phyloP scores from a whole-genome alignment of 2,888 invertebrate species.

The Trissolcus brochymenae region DNA sequence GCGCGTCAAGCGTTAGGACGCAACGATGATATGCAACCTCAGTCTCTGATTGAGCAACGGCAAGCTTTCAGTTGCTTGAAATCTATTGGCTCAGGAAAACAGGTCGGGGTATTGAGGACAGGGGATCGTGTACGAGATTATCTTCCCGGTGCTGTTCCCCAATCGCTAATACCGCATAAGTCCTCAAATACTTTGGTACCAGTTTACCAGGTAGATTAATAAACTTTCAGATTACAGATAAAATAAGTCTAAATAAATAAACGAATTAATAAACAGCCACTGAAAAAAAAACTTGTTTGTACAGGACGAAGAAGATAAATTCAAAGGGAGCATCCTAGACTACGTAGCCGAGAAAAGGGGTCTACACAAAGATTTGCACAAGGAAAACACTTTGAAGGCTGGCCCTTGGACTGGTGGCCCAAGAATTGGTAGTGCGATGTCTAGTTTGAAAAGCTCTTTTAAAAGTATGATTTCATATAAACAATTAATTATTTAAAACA shows the following conservation, averaged over 20 bases:
- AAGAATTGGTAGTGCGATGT: conserved; percentile 72
- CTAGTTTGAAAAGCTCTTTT: conserved; percentile 75
- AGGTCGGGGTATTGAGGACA: conserved; percentile 79
- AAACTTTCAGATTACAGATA: conserved; percentile 3
- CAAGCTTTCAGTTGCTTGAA: conserved; percentile 86
- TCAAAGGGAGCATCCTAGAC: conserved; percentile 78
- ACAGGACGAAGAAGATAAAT: conserved; percentile 65
- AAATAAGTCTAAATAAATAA: neutral
- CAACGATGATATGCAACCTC: conserved; percentile 77
- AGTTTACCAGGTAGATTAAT: conserved; percentile 78
- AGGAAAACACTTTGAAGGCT: conserved; percentile 85
- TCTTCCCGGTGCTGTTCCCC: conserved; percentile 79
- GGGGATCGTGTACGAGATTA: conserved; percentile 79
- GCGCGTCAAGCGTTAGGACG: conserved; percentile 83
- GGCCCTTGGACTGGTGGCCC: conserved; percentile 82
- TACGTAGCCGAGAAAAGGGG: conserved; percentile 78
- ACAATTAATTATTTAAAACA: neutral
- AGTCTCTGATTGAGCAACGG: conserved; percentile 83
- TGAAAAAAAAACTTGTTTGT: neutral
- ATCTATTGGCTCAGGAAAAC: conserved; percentile 81
- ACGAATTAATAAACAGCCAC: neutral
- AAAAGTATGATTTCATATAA: conserved; percentile 64
- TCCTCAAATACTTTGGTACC: conserved; percentile 78
- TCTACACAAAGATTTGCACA: conserved; percentile 72
- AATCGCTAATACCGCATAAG: conserved; percentile 74